Percentiles rank a stretch among this genome's conserved stretches.
phyloP scores from a whole-genome alignment of 2,888 invertebrate species.

The Scaptomyza polygonia region DNA sequence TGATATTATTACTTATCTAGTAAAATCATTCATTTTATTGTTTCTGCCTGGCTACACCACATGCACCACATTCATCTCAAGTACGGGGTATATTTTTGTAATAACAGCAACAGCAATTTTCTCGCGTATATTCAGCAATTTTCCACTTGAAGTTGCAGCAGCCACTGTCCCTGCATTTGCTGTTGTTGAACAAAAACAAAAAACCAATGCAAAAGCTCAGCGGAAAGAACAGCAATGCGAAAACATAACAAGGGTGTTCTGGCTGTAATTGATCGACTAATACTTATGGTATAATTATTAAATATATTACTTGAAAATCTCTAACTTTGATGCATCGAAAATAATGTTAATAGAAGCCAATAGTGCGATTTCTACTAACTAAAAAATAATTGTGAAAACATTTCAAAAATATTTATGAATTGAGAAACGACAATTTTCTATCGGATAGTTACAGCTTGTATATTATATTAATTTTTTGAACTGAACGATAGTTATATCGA shows the following conservation, averaged over 20 bases:
- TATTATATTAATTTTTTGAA: too few relatives aligned
- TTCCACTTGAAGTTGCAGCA: conserved; percentile 70
- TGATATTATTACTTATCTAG: conserved; percentile 9
- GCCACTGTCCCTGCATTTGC: conserved; percentile 5
- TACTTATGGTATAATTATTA: background rate
- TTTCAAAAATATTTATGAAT: too few relatives aligned
- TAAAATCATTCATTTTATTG: conserved; percentile 18
- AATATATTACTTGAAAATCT: too few relatives aligned
- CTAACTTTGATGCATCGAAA: too few relatives aligned
- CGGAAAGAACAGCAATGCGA: conserved; percentile 38
- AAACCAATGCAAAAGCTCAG: conserved; percentile 52
- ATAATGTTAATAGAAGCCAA: too few relatives aligned
- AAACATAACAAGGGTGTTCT: conserved; percentile 1
- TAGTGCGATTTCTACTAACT: too few relatives aligned
- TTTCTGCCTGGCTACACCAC: conserved; percentile 26
- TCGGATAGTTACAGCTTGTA: too few relatives aligned
- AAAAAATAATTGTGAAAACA: too few relatives aligned
- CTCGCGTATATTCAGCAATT: conserved; percentile 69
- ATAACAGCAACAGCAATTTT: conserved; percentile 32
- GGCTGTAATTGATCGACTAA: background rate
- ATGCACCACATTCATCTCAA: conserved; percentile 6
- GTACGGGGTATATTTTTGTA: conserved; percentile 25
- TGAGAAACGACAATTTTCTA: too few relatives aligned
- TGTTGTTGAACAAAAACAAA: conserved; percentile 13
- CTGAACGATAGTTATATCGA: too few relatives aligned